Evolutionary conservation across 2,888 invertebrate species (phyloP), one percentile per base, ranked within the genome.

Genomic region (Parochlus steinenii): DNA sequence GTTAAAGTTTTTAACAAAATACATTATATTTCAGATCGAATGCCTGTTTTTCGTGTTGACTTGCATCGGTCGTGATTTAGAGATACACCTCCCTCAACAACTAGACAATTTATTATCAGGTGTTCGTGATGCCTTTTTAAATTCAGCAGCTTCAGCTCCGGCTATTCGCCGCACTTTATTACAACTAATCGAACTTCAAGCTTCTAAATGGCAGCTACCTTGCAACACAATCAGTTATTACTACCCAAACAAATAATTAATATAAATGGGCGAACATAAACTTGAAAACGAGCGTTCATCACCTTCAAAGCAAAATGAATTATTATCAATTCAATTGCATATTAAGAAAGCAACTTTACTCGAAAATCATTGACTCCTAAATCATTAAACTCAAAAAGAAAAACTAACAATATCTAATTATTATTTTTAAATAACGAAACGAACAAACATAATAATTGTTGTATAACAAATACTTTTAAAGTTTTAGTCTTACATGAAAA

Each of bases 221-320:
- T 85, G 86, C 37, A 80, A 83, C 31, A 83, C 89, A 4, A 81
- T 89, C 36, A 71, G 85, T 38, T 90, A 89, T 58, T 90, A 90
- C 61, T 80, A 80, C 58, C 80, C 80, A 34, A 67, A 68, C 39
- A 62, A 65, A 39, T 69, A 69, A 49, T 67, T 59, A 47, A 20
- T 15, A 20, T 15, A 12, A 12, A 24, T 8, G n/a, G n/a, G n/a
- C n/a, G n/a, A n/a, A n/a, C n/a, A n/a, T n/a, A n/a, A n/a, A n/a
- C n/a, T n/a, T n/a, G n/a, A n/a, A n/a, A n/a, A n/a, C n/a, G n/a
- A n/a, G n/a, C n/a, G n/a, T n/a, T n/a, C n/a, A n/a, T n/a, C n/a
- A 19, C 34, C 30, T n/a, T 33, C 36, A 17, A 36, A 36, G 24
- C 30, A 28, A 30, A 29, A 3, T 11, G 10, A n/a, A n/a, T n/a